phyloP scores from a whole-genome alignment of 1,140 invertebrate genomes.

The Camponotus floridanus region DNA sequence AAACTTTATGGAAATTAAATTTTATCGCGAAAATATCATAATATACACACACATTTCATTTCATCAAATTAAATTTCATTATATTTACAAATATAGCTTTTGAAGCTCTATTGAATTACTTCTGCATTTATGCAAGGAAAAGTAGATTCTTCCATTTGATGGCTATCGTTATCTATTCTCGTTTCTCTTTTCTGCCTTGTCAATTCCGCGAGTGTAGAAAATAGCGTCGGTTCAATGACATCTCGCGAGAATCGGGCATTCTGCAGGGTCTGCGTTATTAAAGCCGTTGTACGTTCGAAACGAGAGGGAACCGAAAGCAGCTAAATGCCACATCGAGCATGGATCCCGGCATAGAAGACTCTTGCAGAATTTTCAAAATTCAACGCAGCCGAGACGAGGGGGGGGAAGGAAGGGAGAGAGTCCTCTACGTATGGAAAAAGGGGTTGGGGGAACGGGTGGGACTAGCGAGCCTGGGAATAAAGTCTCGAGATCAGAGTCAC shows the following conservation, averaged over 20 bases:
- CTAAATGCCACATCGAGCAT: constrained; percentile 65
- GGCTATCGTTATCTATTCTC: constrained; percentile 35
- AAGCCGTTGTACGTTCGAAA: constrained; percentile 42
- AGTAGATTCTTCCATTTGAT: not conserved
- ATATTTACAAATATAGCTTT: constrained; percentile 18
- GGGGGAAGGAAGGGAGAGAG: not conserved
- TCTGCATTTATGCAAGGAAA: not conserved
- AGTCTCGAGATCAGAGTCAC: constrained; percentile 66
- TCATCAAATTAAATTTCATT: not conserved
- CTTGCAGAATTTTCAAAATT: constrained; percentile 72
- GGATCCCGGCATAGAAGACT: constrained; percentile 40
- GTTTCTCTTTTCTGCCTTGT: constrained; percentile 9
- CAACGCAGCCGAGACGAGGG: constrained; percentile 20
- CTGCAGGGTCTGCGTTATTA: constrained; percentile 55
- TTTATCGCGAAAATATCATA: not conserved
- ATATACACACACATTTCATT: not conserved
- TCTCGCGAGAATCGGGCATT: constrained; percentile 35
- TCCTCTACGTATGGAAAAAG: constrained; percentile 19
- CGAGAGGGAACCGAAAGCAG: constrained; percentile 31
- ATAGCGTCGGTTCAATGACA: constrained; percentile 56
- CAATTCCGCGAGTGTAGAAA: constrained; percentile 41
- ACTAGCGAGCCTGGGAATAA: constrained; percentile 72
- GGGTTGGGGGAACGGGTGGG: constrained; percentile 50
- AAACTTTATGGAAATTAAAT: not conserved
- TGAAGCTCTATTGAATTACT: not conserved